Conservation (phyloP, 2,797 vertebrate species). For the Acomys russatus region DNA sequence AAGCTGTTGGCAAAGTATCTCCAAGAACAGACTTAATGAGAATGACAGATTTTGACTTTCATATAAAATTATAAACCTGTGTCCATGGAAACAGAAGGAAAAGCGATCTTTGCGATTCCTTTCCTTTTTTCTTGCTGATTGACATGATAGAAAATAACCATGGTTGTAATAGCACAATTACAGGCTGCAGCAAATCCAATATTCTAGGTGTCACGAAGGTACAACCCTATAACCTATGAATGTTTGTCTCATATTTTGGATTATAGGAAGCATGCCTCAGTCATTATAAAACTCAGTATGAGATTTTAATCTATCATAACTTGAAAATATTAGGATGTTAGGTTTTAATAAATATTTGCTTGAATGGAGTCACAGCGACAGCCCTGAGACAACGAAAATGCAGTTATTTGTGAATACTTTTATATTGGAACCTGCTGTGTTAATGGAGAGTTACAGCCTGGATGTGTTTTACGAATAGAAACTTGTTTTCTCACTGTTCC, state of each 20-base stretch:
- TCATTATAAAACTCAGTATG: not conserved
- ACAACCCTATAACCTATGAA: constrained; percentile 32
- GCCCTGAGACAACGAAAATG: not conserved
- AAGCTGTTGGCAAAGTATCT: constrained; percentile 83
- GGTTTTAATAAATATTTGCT: constrained; percentile 46
- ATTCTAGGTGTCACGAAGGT: constrained; percentile 77
- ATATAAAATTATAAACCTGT: constrained; percentile 88
- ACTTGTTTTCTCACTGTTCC: not conserved
- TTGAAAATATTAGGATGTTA: constrained; percentile 4
- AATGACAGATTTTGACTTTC: constrained; percentile 86
- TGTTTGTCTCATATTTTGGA: constrained; percentile 52
- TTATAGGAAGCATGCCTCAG: not conserved
- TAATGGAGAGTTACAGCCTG: not conserved
- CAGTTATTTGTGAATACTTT: not conserved
- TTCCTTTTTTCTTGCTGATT: constrained; percentile 74
- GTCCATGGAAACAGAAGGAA: constrained; percentile 91
- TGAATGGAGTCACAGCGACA: not conserved
- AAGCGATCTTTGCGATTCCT: constrained; percentile 86
- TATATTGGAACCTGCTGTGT: not conserved
- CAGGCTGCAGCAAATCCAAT: constrained; percentile 78
- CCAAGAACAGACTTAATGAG: constrained; percentile 87
- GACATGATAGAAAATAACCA: constrained; percentile 81
- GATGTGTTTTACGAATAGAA: not conserved
- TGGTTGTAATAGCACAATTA: constrained; percentile 80
- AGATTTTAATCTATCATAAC: constrained; percentile 16